Conservation (phyloP, 2,113 vertebrate genomes). For the Pachycephala philippinensis region DNA sequence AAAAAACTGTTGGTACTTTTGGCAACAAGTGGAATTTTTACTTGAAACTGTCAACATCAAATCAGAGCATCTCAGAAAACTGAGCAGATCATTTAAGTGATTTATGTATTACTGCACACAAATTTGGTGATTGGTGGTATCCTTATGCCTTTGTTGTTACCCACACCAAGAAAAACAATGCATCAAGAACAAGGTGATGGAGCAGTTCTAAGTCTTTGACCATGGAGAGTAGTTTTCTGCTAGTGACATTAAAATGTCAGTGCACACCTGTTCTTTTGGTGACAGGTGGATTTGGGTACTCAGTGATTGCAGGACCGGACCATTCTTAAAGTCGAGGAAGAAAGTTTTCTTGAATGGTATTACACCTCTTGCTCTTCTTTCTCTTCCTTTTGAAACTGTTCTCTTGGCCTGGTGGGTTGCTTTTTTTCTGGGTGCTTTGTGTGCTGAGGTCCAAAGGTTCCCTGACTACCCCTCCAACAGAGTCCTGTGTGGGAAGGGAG, state of each 20-base stretch:
- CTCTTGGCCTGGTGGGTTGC: background rate
- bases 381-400: background rate
- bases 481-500: background rate
- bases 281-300: background rate
- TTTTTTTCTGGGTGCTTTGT: background rate
- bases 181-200: constrained; percentile 58
- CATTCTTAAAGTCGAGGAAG: background rate
- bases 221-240: background rate
- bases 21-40: background rate
- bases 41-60: background rate
- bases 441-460: background rate
- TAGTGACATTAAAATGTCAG: background rate
- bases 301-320: background rate
- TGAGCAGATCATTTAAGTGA: background rate
- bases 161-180: constrained; percentile 40
- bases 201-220: background rate
- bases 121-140: background rate
- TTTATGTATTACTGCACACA: background rate
- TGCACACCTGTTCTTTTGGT: background rate
- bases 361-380: background rate
- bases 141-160: constrained; percentile 69
- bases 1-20: background rate
- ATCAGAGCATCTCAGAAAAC: background rate
- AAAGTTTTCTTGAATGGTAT: background rate
- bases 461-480: background rate